These are phyloP conservation scores for Chaenodraco wilsoni DNA, from an alignment of 2,797 vertebrate genomes.

Conservation along the genomic window DNA sequence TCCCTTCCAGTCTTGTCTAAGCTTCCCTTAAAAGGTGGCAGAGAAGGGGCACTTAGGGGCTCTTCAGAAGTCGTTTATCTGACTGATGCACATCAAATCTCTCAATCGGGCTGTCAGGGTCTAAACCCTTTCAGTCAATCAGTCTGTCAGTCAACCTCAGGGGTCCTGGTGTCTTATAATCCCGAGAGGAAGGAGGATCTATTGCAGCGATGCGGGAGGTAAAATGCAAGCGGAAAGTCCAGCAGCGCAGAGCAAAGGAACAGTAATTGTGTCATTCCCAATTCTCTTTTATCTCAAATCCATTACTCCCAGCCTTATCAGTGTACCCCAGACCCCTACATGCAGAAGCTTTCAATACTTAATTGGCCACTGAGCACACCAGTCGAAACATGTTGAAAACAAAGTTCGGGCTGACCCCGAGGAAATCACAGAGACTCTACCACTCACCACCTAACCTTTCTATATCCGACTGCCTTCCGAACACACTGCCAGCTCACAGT, in stretches of 20 bases:
- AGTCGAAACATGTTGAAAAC: slow-evolving; percentile 46
- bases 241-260: slow-evolving; percentile 22
- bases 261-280: slow-evolving; percentile 29
- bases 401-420: slow-evolving; percentile 33
- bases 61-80: slow-evolving; percentile 43
- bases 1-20: slow-evolving; percentile 25
- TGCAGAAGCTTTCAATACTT: slow-evolving; percentile 42
- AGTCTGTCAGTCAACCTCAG: slow-evolving; percentile 3
- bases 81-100: slow-evolving; percentile 38
- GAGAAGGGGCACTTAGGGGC: slow-evolving; percentile 11
- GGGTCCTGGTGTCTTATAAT: slow-evolving; percentile 33
- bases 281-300: slow-evolving; percentile 53
- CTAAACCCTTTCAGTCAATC: slow-evolving; percentile 34
- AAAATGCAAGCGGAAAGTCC: slow-evolving; percentile 23
- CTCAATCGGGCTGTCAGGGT: slow-evolving; percentile 45
- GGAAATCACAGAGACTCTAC: slow-evolving; percentile 44
- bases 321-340: not conserved
- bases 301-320: slow-evolving; percentile 27
- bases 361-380: slow-evolving; percentile 51
- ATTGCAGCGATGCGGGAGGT: not conserved
- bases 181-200: slow-evolving; percentile 13
- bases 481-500: slow-evolving; percentile 34
- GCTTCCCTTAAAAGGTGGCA: slow-evolving; percentile 31
- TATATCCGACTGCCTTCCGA: slow-evolving; percentile 35
- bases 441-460: slow-evolving; percentile 37